A percentile compares a stretch with the other conserved stretches of the same genome.
phyloP scores from a whole-genome alignment of 2,797 vertebrate species.

The Podarcis siculus region DNA sequence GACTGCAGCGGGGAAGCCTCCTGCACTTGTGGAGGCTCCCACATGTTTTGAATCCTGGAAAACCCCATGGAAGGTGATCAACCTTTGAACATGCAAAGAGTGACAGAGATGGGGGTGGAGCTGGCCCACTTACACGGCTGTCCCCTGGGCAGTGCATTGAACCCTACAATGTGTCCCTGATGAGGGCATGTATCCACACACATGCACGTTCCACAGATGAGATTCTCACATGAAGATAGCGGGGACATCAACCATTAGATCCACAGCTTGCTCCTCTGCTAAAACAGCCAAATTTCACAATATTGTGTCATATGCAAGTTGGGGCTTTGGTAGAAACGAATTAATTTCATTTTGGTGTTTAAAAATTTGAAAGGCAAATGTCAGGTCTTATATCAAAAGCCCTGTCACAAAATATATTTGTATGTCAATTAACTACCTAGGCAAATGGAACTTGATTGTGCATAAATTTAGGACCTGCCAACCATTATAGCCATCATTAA shows the following conservation, averaged over 20 bases:
- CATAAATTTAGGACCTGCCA: constrained; percentile 43
- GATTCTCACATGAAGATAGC: not conserved
- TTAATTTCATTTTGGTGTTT: constrained; percentile 5
- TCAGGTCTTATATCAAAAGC: constrained; percentile 9
- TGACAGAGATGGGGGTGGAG: too few relatives aligned
- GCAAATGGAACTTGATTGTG: not conserved
- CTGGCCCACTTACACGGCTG: too few relatives aligned
- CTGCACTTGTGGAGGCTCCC: too few relatives aligned
- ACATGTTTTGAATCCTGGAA: too few relatives aligned
- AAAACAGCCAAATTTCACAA: not conserved
- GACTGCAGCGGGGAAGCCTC: too few relatives aligned
- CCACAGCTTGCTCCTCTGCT: not conserved
- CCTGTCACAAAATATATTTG: constrained; percentile 17
- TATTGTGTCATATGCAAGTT: not conserved
- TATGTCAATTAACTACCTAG: constrained; percentile 40
- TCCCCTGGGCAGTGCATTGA: too few relatives aligned
- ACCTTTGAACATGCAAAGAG: too few relatives aligned
- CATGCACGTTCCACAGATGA: not conserved
- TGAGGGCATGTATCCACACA: too few relatives aligned
- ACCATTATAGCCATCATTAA: constrained; percentile 45
- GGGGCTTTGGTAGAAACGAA: not conserved
- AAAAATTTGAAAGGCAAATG: not conserved
- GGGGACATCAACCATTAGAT: not conserved
- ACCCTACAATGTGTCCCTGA: too few relatives aligned
- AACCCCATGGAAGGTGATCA: too few relatives aligned